Conservation (phyloP, 2,888 invertebrate genomes). For the Rosalia funebris region DNA sequence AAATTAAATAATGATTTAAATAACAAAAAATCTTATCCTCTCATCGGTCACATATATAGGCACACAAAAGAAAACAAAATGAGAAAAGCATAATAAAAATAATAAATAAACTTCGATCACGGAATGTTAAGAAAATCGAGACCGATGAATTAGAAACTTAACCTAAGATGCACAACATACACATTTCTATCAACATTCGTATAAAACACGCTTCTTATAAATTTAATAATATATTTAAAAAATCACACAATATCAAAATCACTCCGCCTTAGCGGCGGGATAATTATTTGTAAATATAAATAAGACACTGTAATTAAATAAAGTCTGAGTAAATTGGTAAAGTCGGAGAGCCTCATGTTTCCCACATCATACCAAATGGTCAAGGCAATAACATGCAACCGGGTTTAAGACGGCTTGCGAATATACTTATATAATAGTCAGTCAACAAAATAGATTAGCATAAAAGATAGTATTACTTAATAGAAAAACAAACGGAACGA, state of each 20-base stretch:
- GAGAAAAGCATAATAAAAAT: conserved; percentile 55
- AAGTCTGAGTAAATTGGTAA: conserved; percentile 53
- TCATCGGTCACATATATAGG: conserved; percentile 58
- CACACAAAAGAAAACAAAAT: conserved; percentile 55
- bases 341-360: conserved; percentile 27
- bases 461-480: conserved; percentile 7
- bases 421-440: conserved; percentile 28
- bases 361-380: conserved; percentile 6
- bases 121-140: conserved; percentile 62
- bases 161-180: conserved; percentile 62
- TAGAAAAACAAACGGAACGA: conserved; percentile 14
- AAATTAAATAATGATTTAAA: conserved; percentile 66
- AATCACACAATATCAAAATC: conserved; percentile 66
- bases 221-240: conserved; percentile 59
- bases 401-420: conserved; percentile 1
- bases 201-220: conserved; percentile 61
- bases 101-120: conserved; percentile 59
- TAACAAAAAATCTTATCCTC: conserved; percentile 64
- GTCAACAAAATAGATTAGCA: too few relatives aligned
- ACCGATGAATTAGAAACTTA: conserved; percentile 60
- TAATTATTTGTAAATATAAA: conserved; percentile 59
- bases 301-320: conserved; percentile 60
- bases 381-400: background rate
- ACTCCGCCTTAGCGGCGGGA: conserved; percentile 60
- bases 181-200: conserved; percentile 60